Evolutionary conservation across 2,797 vertebrate species (phyloP).

Genomic region (Rhinogobio ventralis): DNA sequence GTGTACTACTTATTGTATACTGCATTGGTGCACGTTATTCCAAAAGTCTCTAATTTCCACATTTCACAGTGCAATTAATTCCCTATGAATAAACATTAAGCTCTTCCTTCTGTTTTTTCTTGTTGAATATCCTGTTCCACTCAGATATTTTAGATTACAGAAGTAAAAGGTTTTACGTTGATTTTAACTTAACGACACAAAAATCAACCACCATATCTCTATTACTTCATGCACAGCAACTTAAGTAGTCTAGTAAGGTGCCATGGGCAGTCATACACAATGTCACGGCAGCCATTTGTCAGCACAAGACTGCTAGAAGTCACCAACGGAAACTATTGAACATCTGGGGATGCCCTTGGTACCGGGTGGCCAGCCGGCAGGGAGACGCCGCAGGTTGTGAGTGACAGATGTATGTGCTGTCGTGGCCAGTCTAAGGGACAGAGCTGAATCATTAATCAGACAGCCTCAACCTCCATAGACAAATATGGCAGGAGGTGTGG

Average conservation of each 20-base stretch:
- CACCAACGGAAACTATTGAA: constrained; percentile 69
- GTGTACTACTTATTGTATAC: neutral
- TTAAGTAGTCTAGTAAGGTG: constrained; percentile 57
- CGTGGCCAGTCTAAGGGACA: constrained; percentile 63
- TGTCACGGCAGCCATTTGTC: constrained; percentile 65
- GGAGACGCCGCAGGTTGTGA: constrained; percentile 72
- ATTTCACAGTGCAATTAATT: neutral
- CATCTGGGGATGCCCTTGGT: constrained; percentile 74
- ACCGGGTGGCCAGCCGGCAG: constrained; percentile 69
- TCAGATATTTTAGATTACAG: neutral
- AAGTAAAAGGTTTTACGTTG: neutral
- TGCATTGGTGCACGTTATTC: neutral
- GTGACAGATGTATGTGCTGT: constrained; percentile 76
- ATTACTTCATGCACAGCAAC: constrained; percentile 32
- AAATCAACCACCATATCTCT: neutral
- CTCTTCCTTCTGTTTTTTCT: neutral
- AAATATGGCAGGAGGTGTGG: constrained; percentile 27
- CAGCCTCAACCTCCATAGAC: constrained; percentile 57
- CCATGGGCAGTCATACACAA: constrained; percentile 65
- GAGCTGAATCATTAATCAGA: constrained; percentile 76
- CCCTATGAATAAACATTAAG: neutral
- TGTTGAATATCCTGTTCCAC: neutral
- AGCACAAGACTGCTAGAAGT: constrained; percentile 49
- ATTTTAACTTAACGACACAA: neutral
- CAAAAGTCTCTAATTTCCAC: neutral